Evolutionary conservation across 1,140 invertebrate genomes (phyloP), one percentile per base, ranked within the genome.

Genomic region (Wiebesia pumilae): DNA sequence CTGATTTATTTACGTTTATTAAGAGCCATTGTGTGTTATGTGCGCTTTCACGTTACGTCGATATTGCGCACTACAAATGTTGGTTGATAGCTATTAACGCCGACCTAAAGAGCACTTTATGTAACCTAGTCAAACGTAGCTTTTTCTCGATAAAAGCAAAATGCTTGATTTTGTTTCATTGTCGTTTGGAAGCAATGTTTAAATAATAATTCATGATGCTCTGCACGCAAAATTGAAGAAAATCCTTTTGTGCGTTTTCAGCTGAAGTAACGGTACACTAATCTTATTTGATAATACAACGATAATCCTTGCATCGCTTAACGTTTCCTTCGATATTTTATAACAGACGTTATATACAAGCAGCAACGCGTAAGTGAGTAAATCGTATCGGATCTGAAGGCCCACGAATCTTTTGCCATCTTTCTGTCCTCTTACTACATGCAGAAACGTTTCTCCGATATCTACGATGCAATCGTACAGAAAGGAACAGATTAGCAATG

Each of bases 1-100:
- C 65, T 54, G 84, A 81, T 81, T 85, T 85, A 85, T 85, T 81
- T 85, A 81, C 54, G 67, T 85, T 85, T 85, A 85, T 81, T 81
- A 51, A 81, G 40, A 71, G 30, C 51, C 84, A 85, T 85, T 85
- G 84, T 85, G 43, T 38, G 77, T 54, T 47, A n/a, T 30, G 30
- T 79, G 47, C 27, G 65, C 51, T 65, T 51, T 62, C 73, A 33
- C 51, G 14, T 47, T 79, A 30, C 30, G 77, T 43, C 62, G 80
- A n/a, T 51, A 10, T 71, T 30, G 24, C 16, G n/a, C 21, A 12
- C 38, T 54, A n/a, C 21, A 58, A 84, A 84, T 35, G 19, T 35
- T 54, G 38, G 69, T 58, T 47, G 69, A 83, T 75, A 30, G 67
- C 33, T 54, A 75, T 83, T 83, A 83, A 38, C 51, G 40, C 69